Conservation (phyloP, 2,888 invertebrate genomes). For the Lasioglossum leucozonium region DNA sequence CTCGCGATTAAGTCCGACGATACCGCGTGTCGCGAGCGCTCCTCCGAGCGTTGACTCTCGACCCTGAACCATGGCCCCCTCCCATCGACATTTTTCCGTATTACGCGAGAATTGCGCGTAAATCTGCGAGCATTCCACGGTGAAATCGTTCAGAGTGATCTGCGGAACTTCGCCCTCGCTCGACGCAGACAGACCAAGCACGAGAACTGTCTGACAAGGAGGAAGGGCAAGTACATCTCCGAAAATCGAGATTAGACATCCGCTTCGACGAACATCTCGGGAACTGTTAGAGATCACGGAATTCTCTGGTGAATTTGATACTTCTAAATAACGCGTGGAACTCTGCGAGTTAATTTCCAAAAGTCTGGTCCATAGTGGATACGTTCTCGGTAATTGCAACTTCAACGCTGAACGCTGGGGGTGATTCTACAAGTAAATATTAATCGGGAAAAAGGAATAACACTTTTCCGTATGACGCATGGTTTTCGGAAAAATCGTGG, state of each 20-base stretch:
- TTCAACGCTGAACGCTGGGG: no score
- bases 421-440: no score
- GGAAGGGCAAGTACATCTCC: neutral
- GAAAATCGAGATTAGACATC: no score
- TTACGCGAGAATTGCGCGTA: neutral
- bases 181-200: neutral
- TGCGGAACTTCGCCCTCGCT: neutral
- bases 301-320: neutral
- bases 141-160: neutral
- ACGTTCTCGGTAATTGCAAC: no score
- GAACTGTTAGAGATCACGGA: neutral
- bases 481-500: no score
- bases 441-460: no score
- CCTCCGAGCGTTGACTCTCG: neutral
- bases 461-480: no score
- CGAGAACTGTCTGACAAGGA: neutral
- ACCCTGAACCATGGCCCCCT: neutral
- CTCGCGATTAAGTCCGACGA: constrained; percentile 49
- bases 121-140: neutral
- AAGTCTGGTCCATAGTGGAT: no score
- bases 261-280: neutral
- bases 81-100: neutral
- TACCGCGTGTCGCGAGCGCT: constrained; percentile 14
- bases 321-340: no score
- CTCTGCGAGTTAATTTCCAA: no score